phyloP scores from a whole-genome alignment of 1,140 invertebrate genomes.

The Scylla paramamosain region DNA sequence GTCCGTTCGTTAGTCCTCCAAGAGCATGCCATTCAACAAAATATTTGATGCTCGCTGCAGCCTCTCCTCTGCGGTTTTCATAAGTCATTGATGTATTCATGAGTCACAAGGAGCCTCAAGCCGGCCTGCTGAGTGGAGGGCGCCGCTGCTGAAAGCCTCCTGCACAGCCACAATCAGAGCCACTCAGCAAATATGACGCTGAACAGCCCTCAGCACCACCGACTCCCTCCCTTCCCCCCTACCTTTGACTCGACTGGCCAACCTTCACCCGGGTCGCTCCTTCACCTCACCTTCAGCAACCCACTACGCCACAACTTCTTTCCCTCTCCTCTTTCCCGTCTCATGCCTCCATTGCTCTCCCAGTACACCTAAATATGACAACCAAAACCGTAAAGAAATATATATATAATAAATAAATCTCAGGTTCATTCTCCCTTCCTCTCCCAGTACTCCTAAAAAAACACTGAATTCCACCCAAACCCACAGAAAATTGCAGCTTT shows the following conservation, averaged over 20 bases:
- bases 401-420: too few species aligned
- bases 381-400: too few species aligned
- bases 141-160: too few species aligned
- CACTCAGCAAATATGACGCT: not conserved
- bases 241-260: not conserved
- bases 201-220: not conserved
- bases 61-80: not conserved
- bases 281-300: not conserved
- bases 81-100: constrained; percentile 14
- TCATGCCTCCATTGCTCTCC: too few species aligned
- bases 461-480: too few species aligned
- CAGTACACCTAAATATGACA: too few species aligned
- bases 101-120: not conserved
- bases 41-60: not conserved
- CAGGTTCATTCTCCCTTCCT: too few species aligned
- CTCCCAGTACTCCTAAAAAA: too few species aligned
- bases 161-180: not conserved
- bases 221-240: not conserved
- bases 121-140: not conserved
- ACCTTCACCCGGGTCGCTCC: not conserved
- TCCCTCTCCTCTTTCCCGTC: too few species aligned
- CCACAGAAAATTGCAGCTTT: too few species aligned
- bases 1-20: too few species aligned
- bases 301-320: not conserved
- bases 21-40: not conserved